Evolutionary conservation across 2,113 vertebrate genomes (phyloP).

Genomic region (Stegostoma tigrinum): DNA sequence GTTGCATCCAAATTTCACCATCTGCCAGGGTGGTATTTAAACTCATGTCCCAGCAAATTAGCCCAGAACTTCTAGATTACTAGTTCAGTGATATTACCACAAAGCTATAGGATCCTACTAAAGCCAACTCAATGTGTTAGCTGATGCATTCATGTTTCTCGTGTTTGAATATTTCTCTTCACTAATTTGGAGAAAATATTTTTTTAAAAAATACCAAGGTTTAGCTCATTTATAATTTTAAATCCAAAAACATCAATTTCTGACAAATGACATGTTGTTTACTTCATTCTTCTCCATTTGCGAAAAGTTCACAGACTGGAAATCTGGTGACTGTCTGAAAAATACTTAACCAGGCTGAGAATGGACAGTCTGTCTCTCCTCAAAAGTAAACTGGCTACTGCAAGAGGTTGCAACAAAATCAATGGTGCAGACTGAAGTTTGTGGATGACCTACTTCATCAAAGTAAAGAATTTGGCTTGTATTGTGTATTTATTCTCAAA

Average conservation of each 20-base stretch:
- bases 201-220: background rate
- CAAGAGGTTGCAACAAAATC: background rate
- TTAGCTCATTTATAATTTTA: background rate
- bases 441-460: background rate
- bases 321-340: background rate
- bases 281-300: background rate
- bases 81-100: no score
- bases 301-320: background rate
- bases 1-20: no score
- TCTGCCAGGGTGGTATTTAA: no score
- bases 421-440: background rate
- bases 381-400: background rate
- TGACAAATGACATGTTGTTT: background rate
- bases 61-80: no score
- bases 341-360: background rate
- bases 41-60: no score
- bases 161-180: background rate
- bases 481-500: background rate
- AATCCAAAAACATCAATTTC: background rate
- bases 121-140: background rate
- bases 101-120: no score
- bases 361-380: background rate
- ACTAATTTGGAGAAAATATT: background rate
- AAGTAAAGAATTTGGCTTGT: background rate
- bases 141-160: background rate